These are phyloP conservation scores for Catalaphyllia jardinei DNA, from an alignment of 64 coral and sea anemone species.

Conservation along the genomic window DNA sequence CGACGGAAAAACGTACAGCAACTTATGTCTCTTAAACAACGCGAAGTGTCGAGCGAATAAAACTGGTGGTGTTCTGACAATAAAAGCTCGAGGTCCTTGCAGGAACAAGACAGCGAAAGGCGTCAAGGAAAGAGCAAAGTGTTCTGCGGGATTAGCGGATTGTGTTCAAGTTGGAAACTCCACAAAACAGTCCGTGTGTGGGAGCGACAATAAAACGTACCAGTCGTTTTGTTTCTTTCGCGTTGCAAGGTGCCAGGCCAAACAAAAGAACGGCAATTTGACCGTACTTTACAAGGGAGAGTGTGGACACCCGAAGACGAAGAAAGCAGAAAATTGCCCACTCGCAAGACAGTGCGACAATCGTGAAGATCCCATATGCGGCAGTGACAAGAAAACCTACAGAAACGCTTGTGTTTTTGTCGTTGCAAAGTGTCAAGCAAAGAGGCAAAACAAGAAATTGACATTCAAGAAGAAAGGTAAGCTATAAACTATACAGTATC, in stretches of 20 bases:
- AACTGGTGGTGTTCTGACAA: slow-evolving; percentile 29
- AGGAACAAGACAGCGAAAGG: slow-evolving; percentile 39
- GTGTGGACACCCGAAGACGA: slow-evolving; percentile 67
- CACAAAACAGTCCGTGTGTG: slow-evolving; percentile 59
- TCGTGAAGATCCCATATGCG: slow-evolving; percentile 51
- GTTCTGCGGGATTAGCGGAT: neutral
- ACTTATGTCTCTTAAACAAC: slow-evolving; percentile 58
- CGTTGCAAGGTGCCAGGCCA: slow-evolving; percentile 61
- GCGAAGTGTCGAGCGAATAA: slow-evolving; percentile 67
- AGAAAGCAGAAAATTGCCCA: slow-evolving; percentile 47
- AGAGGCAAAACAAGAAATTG: slow-evolving; percentile 42
- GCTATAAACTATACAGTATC: neutral
- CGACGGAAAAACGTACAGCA: slow-evolving; percentile 69
- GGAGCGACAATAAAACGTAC: slow-evolving; percentile 71
- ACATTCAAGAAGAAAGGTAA: slow-evolving; percentile 63
- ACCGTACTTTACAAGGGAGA: slow-evolving; percentile 62
- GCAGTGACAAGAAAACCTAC: slow-evolving; percentile 68
- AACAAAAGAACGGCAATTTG: slow-evolving; percentile 37
- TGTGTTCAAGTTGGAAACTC: slow-evolving; percentile 46
- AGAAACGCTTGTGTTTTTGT: slow-evolving; percentile 77
- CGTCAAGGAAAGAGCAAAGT: slow-evolving; percentile 33
- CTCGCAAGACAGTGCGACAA: slow-evolving; percentile 60
- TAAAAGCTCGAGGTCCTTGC: slow-evolving; percentile 57
- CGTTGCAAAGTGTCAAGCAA: slow-evolving; percentile 66
- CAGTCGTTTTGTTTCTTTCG: slow-evolving; percentile 72